Evolutionary conservation across 2,113 vertebrate genomes (phyloP).

Genomic region (Dicentrarchus labrax): DNA sequence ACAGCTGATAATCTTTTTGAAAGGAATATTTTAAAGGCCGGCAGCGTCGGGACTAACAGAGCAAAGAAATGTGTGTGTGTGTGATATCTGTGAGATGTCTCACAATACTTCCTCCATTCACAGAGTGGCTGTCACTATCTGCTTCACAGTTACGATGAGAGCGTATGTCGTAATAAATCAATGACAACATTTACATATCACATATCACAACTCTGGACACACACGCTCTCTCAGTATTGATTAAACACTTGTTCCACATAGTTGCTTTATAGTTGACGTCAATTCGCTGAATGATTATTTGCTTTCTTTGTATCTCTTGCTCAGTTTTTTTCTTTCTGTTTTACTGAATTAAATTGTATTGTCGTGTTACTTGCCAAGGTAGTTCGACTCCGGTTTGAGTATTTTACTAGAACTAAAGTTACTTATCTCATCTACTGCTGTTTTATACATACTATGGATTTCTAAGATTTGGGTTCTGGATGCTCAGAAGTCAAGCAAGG

Average conservation of each 20-base stretch:
- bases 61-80: conserved; percentile 25
- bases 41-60: conserved; percentile 5
- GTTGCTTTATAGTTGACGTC: too few species aligned
- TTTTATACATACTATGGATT: too few species aligned
- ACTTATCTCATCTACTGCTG: background rate
- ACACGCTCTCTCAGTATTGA: conserved; percentile 7
- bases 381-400: background rate
- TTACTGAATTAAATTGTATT: background rate
- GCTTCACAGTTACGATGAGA: conserved; percentile 49
- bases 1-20: conserved; percentile 35
- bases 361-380: background rate
- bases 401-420: too few species aligned
- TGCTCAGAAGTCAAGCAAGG: background rate
- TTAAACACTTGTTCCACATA: background rate
- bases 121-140: conserved; percentile 32
- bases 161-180: conserved; percentile 31
- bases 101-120: conserved; percentile 35
- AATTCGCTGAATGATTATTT: background rate
- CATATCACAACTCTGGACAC: background rate
- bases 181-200: conserved; percentile 23
- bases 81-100: conserved; percentile 27
- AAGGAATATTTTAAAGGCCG: conserved; percentile 36
- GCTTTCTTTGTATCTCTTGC: background rate
- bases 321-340: background rate
- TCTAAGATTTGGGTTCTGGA: background rate